Base-by-base conservation (phyloP, 2,797 vertebrate species). In the Danio tinwini region DNA sequence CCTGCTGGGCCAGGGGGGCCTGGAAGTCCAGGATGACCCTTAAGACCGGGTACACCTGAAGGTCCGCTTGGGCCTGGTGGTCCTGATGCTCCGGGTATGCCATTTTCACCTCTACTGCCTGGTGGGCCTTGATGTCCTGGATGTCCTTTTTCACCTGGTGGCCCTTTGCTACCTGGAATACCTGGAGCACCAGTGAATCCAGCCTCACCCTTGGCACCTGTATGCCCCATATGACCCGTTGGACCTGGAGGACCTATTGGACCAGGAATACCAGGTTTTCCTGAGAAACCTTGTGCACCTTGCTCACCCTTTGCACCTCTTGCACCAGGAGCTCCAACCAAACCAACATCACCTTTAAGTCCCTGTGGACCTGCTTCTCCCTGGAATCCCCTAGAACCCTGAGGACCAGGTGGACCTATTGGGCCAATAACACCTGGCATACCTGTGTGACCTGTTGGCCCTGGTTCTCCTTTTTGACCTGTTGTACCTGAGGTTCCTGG, bases 391-490 rank as follows among this genome's bases (percentile, higher is more conserved):
- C 95, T 96, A 76, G 92, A 88, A 84, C 98, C 98, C 0, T 94
- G 95, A 84, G 94, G 93, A 52, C 98, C 98, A 82, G 88, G 88
- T 89, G 84, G 93, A 14, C 97, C 97, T 45, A 93, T 88, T 55
- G 93, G 81, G 74, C 98, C 98, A 0, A 76, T 9, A 4, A 88
- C 87, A 82, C 98, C 98, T 86, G 94, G 81, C 64, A 93, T 90
- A 85, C 98, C 98, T 77, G 95, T 94, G 74, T 84, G 89, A 73
- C 98, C 98, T 58, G 88, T 92, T 75, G 93, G 91, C 2, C 98
- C 98, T 87, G 93, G 95, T 37, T 98, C 97, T 87, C 98, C 98
- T 88, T 98, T 99, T 81, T 92, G 93, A 84, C 98, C 98, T 85
- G 94, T 95, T 78, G 91, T 88, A 63, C 98, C 98, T 67, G 95